Evolutionary conservation across 1,140 invertebrate genomes (phyloP), one percentile per base, ranked within the genome.

Genomic region (Drosophila sp.): DNA sequence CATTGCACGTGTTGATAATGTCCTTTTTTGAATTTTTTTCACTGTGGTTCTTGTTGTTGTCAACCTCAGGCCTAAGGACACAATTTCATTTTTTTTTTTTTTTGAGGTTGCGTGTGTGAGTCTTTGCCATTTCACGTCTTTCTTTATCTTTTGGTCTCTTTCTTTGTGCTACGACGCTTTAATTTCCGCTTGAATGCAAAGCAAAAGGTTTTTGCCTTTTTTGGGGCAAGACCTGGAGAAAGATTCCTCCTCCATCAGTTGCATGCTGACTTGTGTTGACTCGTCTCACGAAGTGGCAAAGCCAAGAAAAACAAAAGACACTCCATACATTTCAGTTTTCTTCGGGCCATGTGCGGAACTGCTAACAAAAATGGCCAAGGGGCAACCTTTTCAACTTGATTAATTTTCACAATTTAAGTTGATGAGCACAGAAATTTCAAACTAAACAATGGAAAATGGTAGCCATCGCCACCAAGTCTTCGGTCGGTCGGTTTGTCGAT

Each of bases 391-490:
- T 86, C 82, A 82, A 86, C 82, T 86, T 87, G 82, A 86, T 86
- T 86, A 86, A 86, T 86, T 86, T 89, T 86, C 75, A 86, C 82
- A 87, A 86, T 86, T 86, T 86, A 86, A 86, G 75, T 87, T 86
- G 82, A 86, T 86, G 82, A 89, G 75, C 78, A 51, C 72, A 57
- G 61, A 76, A 82, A 66, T 70, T 81, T 67, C 66, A 50, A 77
- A 65, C 38, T 16, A 45, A 76, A 78, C 66, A 75, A 61, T 62
- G 59, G 41, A 16, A 58, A 64, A 32, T 40, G 53, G 43, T 41
- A 57, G 36, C 62, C 50, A 48, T 16, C 14, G 36, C 11, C 45
- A 27, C 34, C 41, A 43, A 57, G n/a, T 50, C 16, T 16, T 41
- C 56, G 27, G 16, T 62, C 41, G 27, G 41, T 71, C 41, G 27